Percentiles rank a stretch among this genome's conserved stretches.
phyloP scores from a whole-genome alignment of 2,888 invertebrate genomes.

The Sphaerophoria rueppellii region DNA sequence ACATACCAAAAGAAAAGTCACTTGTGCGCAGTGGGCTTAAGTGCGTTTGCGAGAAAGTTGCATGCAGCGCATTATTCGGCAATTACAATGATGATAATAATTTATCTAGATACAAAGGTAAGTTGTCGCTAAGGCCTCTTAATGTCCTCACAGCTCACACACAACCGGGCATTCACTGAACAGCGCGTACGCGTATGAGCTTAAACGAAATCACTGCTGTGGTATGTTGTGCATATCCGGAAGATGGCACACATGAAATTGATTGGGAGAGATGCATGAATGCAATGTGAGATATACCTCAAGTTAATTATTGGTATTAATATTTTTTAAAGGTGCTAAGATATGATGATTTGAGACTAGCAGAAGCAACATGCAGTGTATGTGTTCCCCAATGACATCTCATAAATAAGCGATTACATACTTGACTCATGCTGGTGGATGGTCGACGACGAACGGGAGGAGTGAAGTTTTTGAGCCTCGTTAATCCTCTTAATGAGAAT shows the following conservation, averaged over 20 bases:
- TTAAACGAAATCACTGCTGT: not conserved
- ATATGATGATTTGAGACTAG: constrained; percentile 49
- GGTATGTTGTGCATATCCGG: constrained; percentile 23
- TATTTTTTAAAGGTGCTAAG: constrained; percentile 58
- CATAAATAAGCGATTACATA: constrained; percentile 57
- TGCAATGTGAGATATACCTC: constrained; percentile 27
- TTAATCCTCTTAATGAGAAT: constrained; percentile 41
- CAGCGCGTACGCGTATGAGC: constrained; percentile 17
- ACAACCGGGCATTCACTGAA: constrained; percentile 22
- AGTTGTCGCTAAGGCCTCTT: constrained; percentile 53
- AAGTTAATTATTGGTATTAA: constrained; percentile 61
- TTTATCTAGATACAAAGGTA: constrained; percentile 60
- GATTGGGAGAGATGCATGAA: constrained; percentile 40
- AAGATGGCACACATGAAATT: constrained; percentile 35
- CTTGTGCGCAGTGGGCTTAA: constrained; percentile 28
- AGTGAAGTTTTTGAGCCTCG: constrained; percentile 38
- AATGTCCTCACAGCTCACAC: constrained; percentile 52
- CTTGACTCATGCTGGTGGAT: constrained; percentile 5
- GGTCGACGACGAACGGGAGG: not conserved
- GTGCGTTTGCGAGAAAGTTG: constrained; percentile 70
- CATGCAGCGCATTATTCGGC: constrained; percentile 68
- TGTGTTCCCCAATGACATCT: constrained; percentile 47
- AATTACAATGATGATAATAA: constrained; percentile 65
- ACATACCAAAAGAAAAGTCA: not conserved
- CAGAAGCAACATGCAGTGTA: constrained; percentile 14